phyloP scores from a whole-genome alignment of 1,140 invertebrate genomes.

The Pseudomyrmex dendroicus region DNA sequence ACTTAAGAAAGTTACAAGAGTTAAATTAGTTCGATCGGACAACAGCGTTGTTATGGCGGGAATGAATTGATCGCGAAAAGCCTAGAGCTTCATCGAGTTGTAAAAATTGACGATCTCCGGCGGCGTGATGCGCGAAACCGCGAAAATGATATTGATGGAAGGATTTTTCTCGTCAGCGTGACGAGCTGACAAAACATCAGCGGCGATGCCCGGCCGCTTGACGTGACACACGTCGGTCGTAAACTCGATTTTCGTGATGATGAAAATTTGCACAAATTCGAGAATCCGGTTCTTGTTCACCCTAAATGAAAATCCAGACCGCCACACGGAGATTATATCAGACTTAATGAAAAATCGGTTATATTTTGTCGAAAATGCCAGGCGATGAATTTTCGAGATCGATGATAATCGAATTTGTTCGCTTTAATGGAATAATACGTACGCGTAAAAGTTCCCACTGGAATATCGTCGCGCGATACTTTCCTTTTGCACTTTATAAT shows the following conservation, averaged over 20 bases:
- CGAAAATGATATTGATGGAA: constrained; percentile 45
- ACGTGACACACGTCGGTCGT: constrained; percentile 29
- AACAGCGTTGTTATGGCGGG: background rate
- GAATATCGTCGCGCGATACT: background rate
- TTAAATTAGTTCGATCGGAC: constrained; percentile 21
- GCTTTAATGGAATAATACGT: constrained; percentile 7
- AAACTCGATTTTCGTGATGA: constrained; percentile 37
- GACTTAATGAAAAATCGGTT: constrained; percentile 50
- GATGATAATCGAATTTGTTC: constrained; percentile 32
- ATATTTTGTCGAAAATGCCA: constrained; percentile 38
- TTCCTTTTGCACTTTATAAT: background rate
- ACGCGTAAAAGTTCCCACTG: background rate
- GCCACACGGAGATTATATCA: constrained; percentile 21
- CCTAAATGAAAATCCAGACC: constrained; percentile 10
- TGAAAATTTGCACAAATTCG: constrained; percentile 26
- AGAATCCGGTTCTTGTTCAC: background rate
- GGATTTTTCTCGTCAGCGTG: constrained; percentile 40
- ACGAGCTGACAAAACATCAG: constrained; percentile 53
- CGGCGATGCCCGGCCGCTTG: background rate
- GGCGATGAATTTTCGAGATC: constrained; percentile 14
- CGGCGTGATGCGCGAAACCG: constrained; percentile 4
- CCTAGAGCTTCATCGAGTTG: constrained; percentile 32
- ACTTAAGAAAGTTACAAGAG: background rate
- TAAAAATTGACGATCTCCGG: constrained; percentile 35
- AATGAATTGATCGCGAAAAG: constrained; percentile 24